Conservation (phyloP, 1,140 invertebrate genomes). For the Wasmannia auropunctata region DNA sequence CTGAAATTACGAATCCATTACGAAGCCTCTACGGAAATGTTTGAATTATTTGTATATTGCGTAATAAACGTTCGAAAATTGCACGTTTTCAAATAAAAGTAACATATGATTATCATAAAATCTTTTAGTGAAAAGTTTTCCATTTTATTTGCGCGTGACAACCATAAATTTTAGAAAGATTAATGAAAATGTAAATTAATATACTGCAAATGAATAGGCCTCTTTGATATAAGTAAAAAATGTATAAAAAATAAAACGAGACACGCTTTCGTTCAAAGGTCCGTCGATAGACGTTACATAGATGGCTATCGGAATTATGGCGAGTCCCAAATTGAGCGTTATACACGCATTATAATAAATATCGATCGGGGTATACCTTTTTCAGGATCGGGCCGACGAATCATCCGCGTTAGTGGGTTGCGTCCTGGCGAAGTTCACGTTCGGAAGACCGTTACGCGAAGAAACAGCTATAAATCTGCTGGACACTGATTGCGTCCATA, state of each 20-base stretch:
- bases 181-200: conserved; percentile 27
- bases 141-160: background rate
- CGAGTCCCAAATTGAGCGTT: conserved; percentile 4
- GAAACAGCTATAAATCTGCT: conserved; percentile 33
- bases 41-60: background rate
- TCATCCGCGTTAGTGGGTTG: background rate
- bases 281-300: conserved; percentile 9
- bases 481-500: conserved; percentile 70
- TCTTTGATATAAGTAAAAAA: background rate
- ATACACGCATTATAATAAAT: background rate
- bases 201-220: background rate
- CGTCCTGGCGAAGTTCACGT: conserved; percentile 21
- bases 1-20: background rate
- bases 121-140: background rate
- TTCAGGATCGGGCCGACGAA: conserved; percentile 6
- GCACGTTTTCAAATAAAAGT: background rate
- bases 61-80: background rate
- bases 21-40: background rate
- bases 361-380: background rate
- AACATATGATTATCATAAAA: background rate
- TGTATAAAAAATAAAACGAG: conserved; percentile 7
- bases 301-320: conserved; percentile 44
- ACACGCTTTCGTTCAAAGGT: background rate
- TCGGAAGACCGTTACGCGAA: conserved; percentile 48
- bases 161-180: background rate